phyloP scores from a whole-genome alignment of 2,113 vertebrate species.

The Grallaria varia region DNA sequence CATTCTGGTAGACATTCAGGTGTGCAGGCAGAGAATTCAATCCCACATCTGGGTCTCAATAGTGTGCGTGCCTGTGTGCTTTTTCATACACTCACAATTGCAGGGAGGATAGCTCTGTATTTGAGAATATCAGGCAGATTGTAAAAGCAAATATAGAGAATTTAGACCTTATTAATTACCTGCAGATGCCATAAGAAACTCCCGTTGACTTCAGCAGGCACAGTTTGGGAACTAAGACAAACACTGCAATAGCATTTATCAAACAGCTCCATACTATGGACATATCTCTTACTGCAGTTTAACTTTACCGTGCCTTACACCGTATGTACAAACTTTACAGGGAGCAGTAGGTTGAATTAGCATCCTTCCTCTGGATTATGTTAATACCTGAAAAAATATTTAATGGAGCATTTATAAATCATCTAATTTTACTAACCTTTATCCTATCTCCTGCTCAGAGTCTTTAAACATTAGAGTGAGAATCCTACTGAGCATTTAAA shows the following conservation, averaged over 20 bases:
- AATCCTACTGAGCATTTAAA: conserved; percentile 5
- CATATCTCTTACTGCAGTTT: conserved; percentile 23
- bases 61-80: rapidly evolving
- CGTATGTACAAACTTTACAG: not conserved
- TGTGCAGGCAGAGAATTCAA: not conserved
- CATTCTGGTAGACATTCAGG: not conserved
- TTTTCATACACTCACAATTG: not conserved
- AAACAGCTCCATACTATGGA: conserved; percentile 61
- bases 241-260: conserved; percentile 31
- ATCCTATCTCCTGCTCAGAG: not conserved
- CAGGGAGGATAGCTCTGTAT: not conserved
- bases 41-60: not conserved
- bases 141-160: not conserved
- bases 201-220: not conserved
- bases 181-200: not conserved
- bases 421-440: not conserved
- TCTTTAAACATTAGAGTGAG: conserved; percentile 11
- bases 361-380: not conserved
- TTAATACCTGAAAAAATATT: conserved; percentile 30
- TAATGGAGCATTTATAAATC: not conserved
- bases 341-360: not conserved
- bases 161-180: not conserved
- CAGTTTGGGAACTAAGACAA: not conserved
- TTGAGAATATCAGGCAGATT: not conserved
- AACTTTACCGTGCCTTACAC: not conserved